Percentiles rank a stretch among this genome's conserved stretches.
Conservation (phyloP, 1,140 invertebrate genomes). For the Ceratoteleas bidentatus region DNA sequence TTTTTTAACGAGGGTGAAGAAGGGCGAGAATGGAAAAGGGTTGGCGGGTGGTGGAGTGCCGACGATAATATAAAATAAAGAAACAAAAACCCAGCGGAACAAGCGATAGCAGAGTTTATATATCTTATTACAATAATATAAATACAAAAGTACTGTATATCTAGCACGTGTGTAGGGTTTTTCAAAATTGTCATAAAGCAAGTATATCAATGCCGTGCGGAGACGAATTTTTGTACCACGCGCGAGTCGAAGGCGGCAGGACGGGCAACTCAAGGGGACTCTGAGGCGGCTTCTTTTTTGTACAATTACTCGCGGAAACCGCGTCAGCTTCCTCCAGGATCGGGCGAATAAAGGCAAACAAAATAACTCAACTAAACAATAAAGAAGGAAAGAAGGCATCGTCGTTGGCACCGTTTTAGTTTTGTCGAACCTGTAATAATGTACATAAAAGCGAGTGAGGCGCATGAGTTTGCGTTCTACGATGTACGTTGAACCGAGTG, state of each 20-base stretch:
- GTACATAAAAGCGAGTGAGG: conserved; percentile 57
- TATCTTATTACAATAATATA: conserved; percentile 47
- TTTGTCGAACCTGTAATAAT: conserved; percentile 63
- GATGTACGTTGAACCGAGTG: conserved; percentile 46
- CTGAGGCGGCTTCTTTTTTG: conserved; percentile 62
- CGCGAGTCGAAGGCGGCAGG: conserved; percentile 20
- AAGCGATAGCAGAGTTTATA: conserved; percentile 64
- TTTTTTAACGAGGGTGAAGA: conserved; percentile 20
- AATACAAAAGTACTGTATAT: conserved; percentile 51
- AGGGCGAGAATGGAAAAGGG: too few species aligned
- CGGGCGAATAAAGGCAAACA: conserved; percentile 10
- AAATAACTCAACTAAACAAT: conserved; percentile 13
- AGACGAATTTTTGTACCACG: conserved; percentile 54
- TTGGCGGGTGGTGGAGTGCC: neutral
- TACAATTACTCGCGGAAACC: conserved; percentile 60
- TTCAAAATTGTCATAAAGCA: conserved; percentile 58
- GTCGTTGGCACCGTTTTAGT: conserved; percentile 57
- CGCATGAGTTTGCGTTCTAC: conserved; percentile 40
- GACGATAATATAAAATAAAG: conserved; percentile 32
- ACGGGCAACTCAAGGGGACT: conserved; percentile 34
- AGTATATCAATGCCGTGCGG: conserved; percentile 25
- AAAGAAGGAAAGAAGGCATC: neutral
- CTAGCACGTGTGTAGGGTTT: conserved; percentile 52
- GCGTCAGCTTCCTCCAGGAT: conserved; percentile 47
- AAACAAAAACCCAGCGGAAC: conserved; percentile 37